These are phyloP conservation scores for Symphodus melops DNA, from an alignment of 2,113 vertebrate species.

Conservation along the genomic window DNA sequence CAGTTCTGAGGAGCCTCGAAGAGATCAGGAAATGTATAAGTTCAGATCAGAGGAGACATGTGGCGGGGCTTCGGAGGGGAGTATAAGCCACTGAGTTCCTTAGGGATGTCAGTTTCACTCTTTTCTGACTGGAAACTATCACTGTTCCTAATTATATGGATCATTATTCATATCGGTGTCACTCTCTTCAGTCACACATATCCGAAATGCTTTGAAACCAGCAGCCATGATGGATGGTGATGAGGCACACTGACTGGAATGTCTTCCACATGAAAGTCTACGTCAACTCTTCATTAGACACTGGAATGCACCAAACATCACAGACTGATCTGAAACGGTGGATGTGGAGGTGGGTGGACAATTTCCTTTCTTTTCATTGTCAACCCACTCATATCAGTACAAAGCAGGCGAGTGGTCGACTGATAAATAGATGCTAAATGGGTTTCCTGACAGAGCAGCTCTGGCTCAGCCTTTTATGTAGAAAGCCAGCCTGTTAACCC, in stretches of 20 bases:
- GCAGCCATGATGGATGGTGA: background rate
- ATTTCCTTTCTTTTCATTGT: constrained; percentile 43
- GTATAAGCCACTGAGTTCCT: background rate
- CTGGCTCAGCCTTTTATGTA: constrained; percentile 50
- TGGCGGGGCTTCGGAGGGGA: constrained; percentile 3
- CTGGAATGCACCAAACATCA: constrained; percentile 23
- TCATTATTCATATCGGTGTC: background rate
- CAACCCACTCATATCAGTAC: constrained; percentile 35
- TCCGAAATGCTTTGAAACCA: background rate
- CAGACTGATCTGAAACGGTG: background rate
- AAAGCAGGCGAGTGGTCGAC: constrained; percentile 46
- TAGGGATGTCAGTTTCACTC: background rate
- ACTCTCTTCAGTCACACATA: background rate
- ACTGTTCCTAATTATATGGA: constrained; percentile 9
- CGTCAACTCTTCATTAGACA: constrained; percentile 5
- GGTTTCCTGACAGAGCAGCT: constrained; percentile 41
- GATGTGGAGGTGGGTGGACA: constrained; percentile 28
- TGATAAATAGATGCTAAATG: constrained; percentile 59
- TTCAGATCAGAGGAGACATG: constrained; percentile 44
- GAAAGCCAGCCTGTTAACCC: constrained; percentile 50
- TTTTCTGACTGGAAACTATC: constrained; percentile 11
- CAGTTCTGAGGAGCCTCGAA: constrained; percentile 13
- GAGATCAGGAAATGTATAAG: constrained; percentile 19
- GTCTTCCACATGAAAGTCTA: constrained; percentile 10
- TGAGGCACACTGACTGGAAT: background rate